These are phyloP conservation scores for Apotomis betuletana DNA, from an alignment of 2,888 invertebrate genomes.

Conservation along the genomic window DNA sequence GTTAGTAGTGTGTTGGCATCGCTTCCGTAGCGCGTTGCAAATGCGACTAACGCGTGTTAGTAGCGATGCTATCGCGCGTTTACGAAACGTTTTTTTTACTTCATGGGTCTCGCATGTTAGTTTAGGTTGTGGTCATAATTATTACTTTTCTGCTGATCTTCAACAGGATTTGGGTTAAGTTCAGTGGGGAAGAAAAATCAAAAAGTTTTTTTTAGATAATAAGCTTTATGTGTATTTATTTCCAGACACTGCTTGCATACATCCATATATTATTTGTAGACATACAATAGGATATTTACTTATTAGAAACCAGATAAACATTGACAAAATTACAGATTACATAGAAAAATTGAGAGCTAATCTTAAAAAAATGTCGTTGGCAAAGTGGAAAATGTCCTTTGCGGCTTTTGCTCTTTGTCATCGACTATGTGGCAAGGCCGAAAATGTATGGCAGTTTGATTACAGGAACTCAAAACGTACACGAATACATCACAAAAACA, in stretches of 20 bases:
- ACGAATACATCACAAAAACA: slow-evolving; percentile 3
- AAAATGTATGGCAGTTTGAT: slow-evolving; percentile 35
- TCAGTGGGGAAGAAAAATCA: background rate
- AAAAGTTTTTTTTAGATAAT: slow-evolving; percentile 41
- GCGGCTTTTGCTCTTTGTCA: slow-evolving; percentile 8
- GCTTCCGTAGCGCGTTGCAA: too few relatives aligned
- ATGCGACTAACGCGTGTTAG: too few relatives aligned
- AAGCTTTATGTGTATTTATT: slow-evolving; percentile 59
- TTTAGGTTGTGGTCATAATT: too few relatives aligned
- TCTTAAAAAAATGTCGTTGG: slow-evolving; percentile 6
- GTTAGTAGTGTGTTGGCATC: too few relatives aligned
- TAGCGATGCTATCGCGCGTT: too few relatives aligned
- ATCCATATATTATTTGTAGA: slow-evolving; percentile 46
- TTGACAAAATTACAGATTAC: slow-evolving; percentile 25
- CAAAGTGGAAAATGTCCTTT: slow-evolving; percentile 13
- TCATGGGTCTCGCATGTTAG: too few relatives aligned
- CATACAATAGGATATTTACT: slow-evolving; percentile 24
- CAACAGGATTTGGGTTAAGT: background rate
- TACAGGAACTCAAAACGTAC: slow-evolving; percentile 22
- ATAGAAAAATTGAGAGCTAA: slow-evolving; percentile 10
- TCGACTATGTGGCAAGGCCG: slow-evolving; percentile 10
- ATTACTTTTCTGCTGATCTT: too few relatives aligned
- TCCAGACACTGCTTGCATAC: slow-evolving; percentile 55
- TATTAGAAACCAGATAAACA: slow-evolving; percentile 30
- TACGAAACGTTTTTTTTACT: too few relatives aligned